Evolutionary conservation across 2,113 vertebrate species (phyloP).

Genomic region (Sakesphorus luctuosus): DNA sequence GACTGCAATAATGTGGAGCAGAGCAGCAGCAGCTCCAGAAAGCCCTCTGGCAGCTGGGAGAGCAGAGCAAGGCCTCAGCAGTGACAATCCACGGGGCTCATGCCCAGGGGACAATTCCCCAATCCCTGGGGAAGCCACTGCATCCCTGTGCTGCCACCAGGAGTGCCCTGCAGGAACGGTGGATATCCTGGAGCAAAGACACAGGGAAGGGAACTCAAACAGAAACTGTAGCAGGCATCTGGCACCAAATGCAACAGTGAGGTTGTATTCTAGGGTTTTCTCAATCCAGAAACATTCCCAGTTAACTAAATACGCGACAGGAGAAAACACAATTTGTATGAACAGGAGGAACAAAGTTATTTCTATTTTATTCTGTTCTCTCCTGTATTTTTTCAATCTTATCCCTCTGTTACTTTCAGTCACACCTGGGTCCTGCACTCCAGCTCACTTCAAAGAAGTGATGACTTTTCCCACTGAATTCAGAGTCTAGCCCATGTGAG

Average conservation of each 20-base stretch:
- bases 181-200: background rate
- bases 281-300: background rate
- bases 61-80: background rate
- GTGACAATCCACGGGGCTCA: fast-evolving
- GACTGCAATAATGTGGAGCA: background rate
- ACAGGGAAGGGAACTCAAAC: fast-evolving
- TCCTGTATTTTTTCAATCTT: background rate
- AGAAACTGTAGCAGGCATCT: background rate
- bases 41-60: background rate
- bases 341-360: background rate
- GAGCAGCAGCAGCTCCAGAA: background rate
- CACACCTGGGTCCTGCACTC: background rate
- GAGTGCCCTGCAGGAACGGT: fast-evolving
- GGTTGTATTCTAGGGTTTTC: background rate
- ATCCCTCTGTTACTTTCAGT: background rate
- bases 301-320: background rate
- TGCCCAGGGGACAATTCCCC: background rate
- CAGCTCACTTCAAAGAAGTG: background rate
- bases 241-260: background rate
- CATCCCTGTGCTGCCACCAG: background rate
- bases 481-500: background rate
- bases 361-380: background rate
- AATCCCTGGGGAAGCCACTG: fast-evolving
- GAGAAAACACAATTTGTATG: background rate
- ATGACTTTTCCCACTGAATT: background rate